These are phyloP conservation scores for Lateolabrax maculatus DNA, from an alignment of 2,797 vertebrate species.

Conservation along the genomic window DNA sequence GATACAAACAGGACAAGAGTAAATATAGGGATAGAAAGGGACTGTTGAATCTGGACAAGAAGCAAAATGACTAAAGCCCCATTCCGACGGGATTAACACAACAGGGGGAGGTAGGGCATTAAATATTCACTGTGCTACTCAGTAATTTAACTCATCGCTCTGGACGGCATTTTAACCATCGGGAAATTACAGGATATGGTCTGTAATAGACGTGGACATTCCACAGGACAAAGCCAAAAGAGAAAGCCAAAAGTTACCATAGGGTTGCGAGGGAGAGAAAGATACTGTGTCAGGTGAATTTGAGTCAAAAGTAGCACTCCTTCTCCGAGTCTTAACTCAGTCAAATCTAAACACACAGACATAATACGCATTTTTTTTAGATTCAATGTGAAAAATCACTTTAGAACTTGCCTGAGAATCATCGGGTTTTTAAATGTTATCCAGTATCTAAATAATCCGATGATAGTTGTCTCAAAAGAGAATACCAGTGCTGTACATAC, in stretches of 20 bases:
- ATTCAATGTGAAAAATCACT: not conserved
- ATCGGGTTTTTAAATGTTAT: no score
- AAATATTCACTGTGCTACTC: no score
- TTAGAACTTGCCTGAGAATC: no score
- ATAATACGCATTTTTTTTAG: not conserved
- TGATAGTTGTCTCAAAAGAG: no score
- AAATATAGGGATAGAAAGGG: not conserved
- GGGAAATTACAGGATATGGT: slow-evolving; percentile 4
- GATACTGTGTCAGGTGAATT: slow-evolving; percentile 8
- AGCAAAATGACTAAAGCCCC: not conserved
- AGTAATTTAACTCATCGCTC: no score
- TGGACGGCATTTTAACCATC: no score
- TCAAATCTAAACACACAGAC: not conserved
- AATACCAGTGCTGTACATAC: no score
- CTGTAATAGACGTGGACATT: slow-evolving; percentile 8
- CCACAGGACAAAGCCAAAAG: slow-evolving; percentile 9
- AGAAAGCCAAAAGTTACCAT: not conserved
- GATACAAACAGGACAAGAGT: not conserved
- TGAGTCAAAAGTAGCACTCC: not conserved
- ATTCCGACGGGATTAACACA: not conserved
- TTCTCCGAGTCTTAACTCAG: not conserved
- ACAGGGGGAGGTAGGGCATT: not conserved
- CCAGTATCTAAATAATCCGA: no score
- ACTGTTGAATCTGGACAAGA: not conserved
- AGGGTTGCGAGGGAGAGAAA: not conserved